Conservation (phyloP, 2,888 invertebrate genomes). For the Blastobasis lacticolella region DNA sequence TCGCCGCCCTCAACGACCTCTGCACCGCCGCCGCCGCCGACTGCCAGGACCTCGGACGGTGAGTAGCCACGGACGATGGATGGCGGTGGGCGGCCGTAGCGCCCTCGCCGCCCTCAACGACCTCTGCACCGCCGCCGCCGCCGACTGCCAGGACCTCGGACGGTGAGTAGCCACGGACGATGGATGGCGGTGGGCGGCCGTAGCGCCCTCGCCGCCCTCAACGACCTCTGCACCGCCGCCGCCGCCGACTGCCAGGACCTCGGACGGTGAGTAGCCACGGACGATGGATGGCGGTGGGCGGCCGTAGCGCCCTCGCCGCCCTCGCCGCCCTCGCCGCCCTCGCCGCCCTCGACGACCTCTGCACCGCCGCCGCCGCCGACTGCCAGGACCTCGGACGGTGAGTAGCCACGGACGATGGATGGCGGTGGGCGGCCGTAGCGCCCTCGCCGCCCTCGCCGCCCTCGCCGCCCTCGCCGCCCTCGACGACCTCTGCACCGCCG, state of each 20-base stretch:
- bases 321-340: constrained; percentile 28
- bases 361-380: constrained; percentile 31
- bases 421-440: no score
- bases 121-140: constrained; percentile 23
- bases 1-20: constrained; percentile 30
- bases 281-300: no score
- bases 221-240: constrained; percentile 19
- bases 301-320: no score
- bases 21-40: constrained; percentile 32
- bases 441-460: constrained; percentile 38
- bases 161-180: constrained; percentile 57
- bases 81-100: no score
- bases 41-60: constrained; percentile 80
- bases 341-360: constrained; percentile 29
- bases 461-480: constrained; percentile 38
- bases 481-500: constrained; percentile 17
- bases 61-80: constrained; percentile 1
- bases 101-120: constrained; percentile 32
- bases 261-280: constrained; percentile 74
- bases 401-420: neutral
- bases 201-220: constrained; percentile 37
- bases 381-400: constrained; percentile 80
- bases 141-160: constrained; percentile 74
- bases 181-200: no score
- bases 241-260: constrained; percentile 60